phyloP scores from a whole-genome alignment of 2,113 vertebrate genomes.

The Cephalopholis sonnerati region DNA sequence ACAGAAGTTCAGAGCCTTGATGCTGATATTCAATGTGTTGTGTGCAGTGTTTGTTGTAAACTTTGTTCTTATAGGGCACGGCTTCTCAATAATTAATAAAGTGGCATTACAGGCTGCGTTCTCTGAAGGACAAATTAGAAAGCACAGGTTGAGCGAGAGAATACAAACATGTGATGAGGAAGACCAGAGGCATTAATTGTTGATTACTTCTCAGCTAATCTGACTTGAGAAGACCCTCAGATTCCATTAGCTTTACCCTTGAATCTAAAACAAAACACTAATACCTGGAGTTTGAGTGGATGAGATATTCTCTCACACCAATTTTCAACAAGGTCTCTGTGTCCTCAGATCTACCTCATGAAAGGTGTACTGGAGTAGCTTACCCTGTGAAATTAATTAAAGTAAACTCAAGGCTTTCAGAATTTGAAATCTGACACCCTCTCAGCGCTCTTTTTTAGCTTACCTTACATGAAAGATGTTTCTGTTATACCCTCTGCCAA shows the following conservation, averaged over 20 bases:
- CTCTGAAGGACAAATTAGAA: constrained; percentile 68
- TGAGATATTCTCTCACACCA: constrained; percentile 48
- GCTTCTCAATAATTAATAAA: constrained; percentile 62
- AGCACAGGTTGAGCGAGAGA: constrained; percentile 31
- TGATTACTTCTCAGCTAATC: constrained; percentile 58
- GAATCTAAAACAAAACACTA: constrained; percentile 57
- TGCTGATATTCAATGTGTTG: background rate
- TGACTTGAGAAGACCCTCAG: constrained; percentile 40
- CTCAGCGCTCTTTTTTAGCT: constrained; percentile 30
- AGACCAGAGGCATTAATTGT: constrained; percentile 46
- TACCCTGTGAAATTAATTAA: constrained; percentile 65
- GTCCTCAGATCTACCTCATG: constrained; percentile 48
- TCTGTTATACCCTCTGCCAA: constrained; percentile 52
- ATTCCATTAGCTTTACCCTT: constrained; percentile 65
- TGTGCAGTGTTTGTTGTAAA: constrained; percentile 24
- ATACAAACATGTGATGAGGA: constrained; percentile 35
- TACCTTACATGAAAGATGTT: constrained; percentile 48
- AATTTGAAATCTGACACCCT: constrained; percentile 40
- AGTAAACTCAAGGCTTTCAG: constrained; percentile 43
- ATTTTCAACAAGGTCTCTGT: constrained; percentile 51
- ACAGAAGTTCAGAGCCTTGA: constrained; percentile 22
- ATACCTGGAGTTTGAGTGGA: constrained; percentile 42
- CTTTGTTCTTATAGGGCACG: constrained; percentile 29
- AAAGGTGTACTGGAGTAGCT: constrained; percentile 35
- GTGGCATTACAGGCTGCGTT: constrained; percentile 36